Evolutionary conservation across 2,888 invertebrate genomes (phyloP).

Genomic region (Amblyjoppa proteus): DNA sequence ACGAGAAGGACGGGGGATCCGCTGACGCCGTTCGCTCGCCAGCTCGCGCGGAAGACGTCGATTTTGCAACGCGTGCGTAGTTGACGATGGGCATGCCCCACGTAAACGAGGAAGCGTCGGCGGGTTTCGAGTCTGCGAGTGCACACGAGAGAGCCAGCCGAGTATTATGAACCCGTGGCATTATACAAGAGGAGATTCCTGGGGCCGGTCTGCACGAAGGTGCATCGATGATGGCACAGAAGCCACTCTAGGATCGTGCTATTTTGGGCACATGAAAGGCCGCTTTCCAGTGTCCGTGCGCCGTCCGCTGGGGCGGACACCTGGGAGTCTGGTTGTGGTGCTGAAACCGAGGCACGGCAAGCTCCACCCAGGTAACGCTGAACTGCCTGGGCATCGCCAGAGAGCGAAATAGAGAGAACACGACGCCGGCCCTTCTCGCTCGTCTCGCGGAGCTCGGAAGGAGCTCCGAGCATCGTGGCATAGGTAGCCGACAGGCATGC

Average conservation of each 20-base stretch:
- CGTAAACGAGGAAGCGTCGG: slow-evolving; percentile 42
- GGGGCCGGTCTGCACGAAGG: slow-evolving; percentile 24
- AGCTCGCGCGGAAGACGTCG: slow-evolving; percentile 61
- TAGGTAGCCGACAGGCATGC: too few species aligned
- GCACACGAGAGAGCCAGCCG: slow-evolving; percentile 10
- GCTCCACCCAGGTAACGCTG: slow-evolving; percentile 55
- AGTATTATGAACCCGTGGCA: slow-evolving; percentile 19
- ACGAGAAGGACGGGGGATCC: slow-evolving; percentile 20
- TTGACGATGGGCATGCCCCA: slow-evolving; percentile 47
- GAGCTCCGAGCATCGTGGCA: too few species aligned
- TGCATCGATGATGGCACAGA: slow-evolving; percentile 15
- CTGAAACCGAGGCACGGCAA: slow-evolving; percentile 37
- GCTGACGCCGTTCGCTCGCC: slow-evolving; percentile 44
- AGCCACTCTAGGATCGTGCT: slow-evolving; percentile 13
- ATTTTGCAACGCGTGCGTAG: slow-evolving; percentile 69
- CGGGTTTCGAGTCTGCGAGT: slow-evolving; percentile 16
- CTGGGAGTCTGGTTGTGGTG: slow-evolving; percentile 24
- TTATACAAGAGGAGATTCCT: slow-evolving; percentile 52
- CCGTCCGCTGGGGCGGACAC: slow-evolving; percentile 54
- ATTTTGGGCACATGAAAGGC: slow-evolving; percentile 41
- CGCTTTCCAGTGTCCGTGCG: slow-evolving; percentile 56
- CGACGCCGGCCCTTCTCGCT: too few species aligned
- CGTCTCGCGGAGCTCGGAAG: too few species aligned
- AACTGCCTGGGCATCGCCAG: slow-evolving; percentile 42
- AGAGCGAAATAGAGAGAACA: not conserved